phyloP scores from a whole-genome alignment of 2,113 vertebrate genomes.

The Bucco capensis region DNA sequence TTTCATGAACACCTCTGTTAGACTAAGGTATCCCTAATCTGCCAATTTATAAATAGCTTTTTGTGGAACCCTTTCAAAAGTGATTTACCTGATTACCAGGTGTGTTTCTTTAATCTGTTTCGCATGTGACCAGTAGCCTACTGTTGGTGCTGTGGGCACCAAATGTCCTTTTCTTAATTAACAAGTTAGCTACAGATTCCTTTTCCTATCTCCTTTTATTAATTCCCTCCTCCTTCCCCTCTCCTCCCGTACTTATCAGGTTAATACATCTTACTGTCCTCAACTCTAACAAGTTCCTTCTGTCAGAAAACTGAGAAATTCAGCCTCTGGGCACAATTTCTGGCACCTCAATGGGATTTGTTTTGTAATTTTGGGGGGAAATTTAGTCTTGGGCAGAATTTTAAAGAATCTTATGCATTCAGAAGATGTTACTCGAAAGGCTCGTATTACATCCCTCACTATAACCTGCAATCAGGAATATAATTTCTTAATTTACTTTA shows the following conservation, averaged over 20 bases:
- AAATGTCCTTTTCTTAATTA: not conserved
- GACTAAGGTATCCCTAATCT: not conserved
- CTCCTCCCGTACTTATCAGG: rapidly evolving
- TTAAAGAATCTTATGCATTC: not conserved
- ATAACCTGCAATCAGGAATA: not conserved
- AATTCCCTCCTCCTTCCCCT: not conserved
- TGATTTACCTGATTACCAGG: not conserved
- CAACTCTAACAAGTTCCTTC: not conserved
- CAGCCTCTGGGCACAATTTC: not conserved
- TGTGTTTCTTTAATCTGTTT: not conserved
- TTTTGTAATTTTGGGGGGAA: not conserved
- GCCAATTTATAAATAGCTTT: not conserved
- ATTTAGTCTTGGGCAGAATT: not conserved
- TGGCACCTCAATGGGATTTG: not conserved
- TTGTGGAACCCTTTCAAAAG: not conserved
- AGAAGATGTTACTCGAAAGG: not conserved
- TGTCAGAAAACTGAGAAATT: not conserved
- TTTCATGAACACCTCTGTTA: not conserved
- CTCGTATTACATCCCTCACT: not conserved
- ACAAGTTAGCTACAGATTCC: not conserved
- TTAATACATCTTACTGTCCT: not conserved
- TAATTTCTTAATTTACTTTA: not conserved
- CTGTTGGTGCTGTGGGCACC: not conserved
- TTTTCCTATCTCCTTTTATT: not conserved
- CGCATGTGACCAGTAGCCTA: not conserved